Evolutionary conservation across 1,140 invertebrate species (phyloP).

Genomic region (Dendrolimus kikuchii): DNA sequence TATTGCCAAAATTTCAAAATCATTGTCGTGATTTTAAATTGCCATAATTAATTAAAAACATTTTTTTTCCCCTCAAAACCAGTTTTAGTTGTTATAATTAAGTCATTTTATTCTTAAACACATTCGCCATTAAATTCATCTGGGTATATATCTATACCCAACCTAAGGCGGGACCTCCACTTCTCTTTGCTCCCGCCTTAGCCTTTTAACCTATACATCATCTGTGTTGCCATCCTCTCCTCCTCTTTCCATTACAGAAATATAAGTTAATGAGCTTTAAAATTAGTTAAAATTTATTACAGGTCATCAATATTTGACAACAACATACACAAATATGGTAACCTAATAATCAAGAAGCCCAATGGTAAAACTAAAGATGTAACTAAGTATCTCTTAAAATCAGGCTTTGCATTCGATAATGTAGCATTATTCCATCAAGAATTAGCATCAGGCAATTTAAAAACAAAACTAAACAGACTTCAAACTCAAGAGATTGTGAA

Average conservation of each 20-base stretch:
- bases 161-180: no score
- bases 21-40: no score
- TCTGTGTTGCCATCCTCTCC: no score
- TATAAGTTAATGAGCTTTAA: not conserved
- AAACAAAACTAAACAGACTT: constrained; percentile 24
- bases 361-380: constrained; percentile 26
- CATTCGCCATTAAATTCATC: no score
- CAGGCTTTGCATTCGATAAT: constrained; percentile 29
- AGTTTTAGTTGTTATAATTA: no score
- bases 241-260: not conserved
- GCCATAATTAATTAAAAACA: no score
- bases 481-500: constrained; percentile 27
- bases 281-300: constrained; percentile 12
- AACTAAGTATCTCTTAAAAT: constrained; percentile 25
- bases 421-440: constrained; percentile 29
- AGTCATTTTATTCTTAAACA: no score
- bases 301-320: constrained; percentile 53
- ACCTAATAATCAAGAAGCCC: constrained; percentile 28
- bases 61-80: no score
- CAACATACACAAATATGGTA: constrained; percentile 58
- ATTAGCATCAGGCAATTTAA: constrained; percentile 25
- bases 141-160: no score
- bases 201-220: no score
- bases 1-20: no score
- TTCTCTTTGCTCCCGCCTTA: no score